These are phyloP conservation scores for Pseudonaja textilis DNA, from an alignment of 2,113 vertebrate genomes.

Conservation along the genomic window DNA sequence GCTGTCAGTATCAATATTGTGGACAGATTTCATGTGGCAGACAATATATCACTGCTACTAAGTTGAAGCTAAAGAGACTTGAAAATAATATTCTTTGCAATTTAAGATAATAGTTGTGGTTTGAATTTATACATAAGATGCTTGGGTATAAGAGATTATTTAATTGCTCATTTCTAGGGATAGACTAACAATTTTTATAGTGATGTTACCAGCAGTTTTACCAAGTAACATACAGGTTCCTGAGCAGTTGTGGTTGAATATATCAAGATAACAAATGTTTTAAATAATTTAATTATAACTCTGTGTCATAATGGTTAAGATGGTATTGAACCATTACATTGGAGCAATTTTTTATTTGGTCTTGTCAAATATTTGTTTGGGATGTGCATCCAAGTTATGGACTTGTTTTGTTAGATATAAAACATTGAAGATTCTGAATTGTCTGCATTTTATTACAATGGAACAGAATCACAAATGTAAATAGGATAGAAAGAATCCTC, in stretches of 20 bases:
- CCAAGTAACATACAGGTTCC: slow-evolving; percentile 34
- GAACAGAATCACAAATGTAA: background rate
- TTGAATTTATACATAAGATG: background rate
- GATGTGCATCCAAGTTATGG: background rate
- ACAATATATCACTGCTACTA: background rate
- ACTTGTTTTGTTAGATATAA: background rate
- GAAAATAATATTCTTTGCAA: background rate
- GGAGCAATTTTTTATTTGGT: background rate
- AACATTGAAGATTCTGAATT: background rate
- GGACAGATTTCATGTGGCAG: background rate
- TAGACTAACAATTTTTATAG: background rate
- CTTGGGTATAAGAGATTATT: background rate
- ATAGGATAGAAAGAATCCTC: background rate
- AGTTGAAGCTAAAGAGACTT: background rate
- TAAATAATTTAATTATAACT: slow-evolving; percentile 37
- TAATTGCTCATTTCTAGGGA: background rate
- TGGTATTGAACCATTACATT: slow-evolving; percentile 18
- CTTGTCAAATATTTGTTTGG: background rate
- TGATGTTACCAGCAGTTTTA: background rate
- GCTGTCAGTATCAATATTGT: background rate
- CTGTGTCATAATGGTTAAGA: slow-evolving; percentile 13
- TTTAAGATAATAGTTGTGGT: background rate
- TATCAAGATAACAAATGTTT: slow-evolving; percentile 50
- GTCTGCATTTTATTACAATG: background rate
- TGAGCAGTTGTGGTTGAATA: slow-evolving; percentile 58